Evolutionary conservation across 2,888 invertebrate genomes (phyloP).

Genomic region (Adineta ricciae): DNA sequence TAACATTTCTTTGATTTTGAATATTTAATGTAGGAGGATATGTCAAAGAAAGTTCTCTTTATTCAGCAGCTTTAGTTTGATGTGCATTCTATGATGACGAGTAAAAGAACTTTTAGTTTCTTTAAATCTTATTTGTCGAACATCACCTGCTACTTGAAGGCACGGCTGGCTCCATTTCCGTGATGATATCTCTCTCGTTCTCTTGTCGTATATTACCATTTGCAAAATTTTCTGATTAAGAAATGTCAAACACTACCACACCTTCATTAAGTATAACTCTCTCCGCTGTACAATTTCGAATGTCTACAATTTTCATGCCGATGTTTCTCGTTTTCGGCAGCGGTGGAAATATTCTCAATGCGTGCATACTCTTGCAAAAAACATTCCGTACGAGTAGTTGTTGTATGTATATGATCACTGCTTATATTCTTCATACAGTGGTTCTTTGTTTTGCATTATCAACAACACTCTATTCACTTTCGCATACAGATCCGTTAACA

Average conservation of each 20-base stretch:
- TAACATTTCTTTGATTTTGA: no score
- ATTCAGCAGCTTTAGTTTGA: no score
- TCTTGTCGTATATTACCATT: no score
- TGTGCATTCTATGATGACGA: no score
- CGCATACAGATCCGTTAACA: neutral
- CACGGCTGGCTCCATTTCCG: no score
- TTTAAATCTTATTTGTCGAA: no score
- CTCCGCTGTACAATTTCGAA: neutral
- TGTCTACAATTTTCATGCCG: neutral
- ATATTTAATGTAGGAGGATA: no score
- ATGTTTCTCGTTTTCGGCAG: neutral
- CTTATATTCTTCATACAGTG: neutral
- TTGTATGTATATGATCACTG: neutral
- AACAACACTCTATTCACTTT: neutral
- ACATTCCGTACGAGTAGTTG: neutral
- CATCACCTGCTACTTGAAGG: no score
- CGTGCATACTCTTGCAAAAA: neutral
- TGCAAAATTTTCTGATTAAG: neutral
- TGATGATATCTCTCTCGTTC: no score
- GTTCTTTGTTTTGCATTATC: neutral
- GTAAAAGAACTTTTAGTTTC: no score
- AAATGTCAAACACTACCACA: neutral
- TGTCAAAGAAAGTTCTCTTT: no score
- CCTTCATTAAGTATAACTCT: neutral
- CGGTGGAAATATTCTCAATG: neutral